Evolutionary conservation across 2,797 vertebrate genomes (phyloP).

Genomic region (Serranus cabrilla): DNA sequence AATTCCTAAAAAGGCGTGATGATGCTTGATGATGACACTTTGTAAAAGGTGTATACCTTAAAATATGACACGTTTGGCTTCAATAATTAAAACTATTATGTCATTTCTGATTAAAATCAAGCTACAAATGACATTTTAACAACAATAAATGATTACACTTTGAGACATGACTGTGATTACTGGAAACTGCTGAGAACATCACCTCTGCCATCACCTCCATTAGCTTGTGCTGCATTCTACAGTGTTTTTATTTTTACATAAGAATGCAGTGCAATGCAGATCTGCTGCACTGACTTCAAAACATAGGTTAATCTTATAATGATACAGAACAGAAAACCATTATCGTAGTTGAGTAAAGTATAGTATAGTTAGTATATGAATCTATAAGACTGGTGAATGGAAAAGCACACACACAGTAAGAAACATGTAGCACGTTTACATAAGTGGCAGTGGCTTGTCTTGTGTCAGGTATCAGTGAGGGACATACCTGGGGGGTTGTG

Average conservation of each 20-base stretch:
- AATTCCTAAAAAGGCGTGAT: background rate
- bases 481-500: conserved; percentile 87
- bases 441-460: background rate
- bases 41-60: background rate
- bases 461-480: background rate
- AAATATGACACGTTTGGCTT: background rate
- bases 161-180: background rate
- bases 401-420: background rate
- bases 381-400: background rate
- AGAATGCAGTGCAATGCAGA: background rate
- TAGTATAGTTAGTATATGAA: too few relatives aligned
- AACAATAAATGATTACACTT: background rate
- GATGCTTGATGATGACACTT: background rate
- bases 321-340: background rate
- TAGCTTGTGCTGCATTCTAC: background rate
- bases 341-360: too few relatives aligned
- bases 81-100: background rate
- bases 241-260: background rate
- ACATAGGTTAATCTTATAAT: background rate
- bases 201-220: background rate
- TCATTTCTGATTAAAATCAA: background rate
- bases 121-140: background rate
- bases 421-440: background rate
- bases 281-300: background rate
- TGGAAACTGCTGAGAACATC: background rate